Conservation (phyloP, 92 coral and sea anemone species). For the Umimayanthus chanpuru region DNA sequence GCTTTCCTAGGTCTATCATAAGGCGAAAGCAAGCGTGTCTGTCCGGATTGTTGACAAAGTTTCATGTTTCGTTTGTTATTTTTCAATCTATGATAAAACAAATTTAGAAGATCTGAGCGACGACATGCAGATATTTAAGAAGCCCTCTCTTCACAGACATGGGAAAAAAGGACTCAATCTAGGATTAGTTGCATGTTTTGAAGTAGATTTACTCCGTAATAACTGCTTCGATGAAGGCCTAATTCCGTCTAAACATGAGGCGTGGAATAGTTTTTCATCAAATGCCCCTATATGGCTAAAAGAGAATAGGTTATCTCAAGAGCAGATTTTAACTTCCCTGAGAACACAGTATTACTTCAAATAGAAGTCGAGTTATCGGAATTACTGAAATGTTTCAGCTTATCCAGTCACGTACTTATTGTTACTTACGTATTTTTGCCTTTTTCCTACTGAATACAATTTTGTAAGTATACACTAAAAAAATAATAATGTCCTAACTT, state of each 20-base stretch:
- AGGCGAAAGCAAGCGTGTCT: neutral
- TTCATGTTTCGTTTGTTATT: too few relatives aligned
- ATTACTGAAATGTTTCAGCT: neutral
- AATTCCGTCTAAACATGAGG: neutral
- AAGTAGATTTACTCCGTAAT: neutral
- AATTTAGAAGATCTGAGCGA: neutral
- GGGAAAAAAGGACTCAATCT: neutral
- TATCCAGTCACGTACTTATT: slow-evolving; percentile 15
- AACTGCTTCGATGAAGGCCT: neutral
- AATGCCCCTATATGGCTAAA: slow-evolving; percentile 33
- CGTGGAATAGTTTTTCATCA: neutral
- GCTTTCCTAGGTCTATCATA: neutral
- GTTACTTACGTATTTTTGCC: neutral
- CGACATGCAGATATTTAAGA: neutral
- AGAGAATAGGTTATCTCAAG: slow-evolving; percentile 12
- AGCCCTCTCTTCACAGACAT: neutral
- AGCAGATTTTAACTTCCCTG: neutral
- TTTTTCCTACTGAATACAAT: neutral
- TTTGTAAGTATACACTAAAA: neutral
- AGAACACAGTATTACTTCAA: neutral
- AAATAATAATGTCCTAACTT: neutral
- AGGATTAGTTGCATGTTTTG: too few relatives aligned
- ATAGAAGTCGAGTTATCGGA: neutral
- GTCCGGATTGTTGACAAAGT: neutral
- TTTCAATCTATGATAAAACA: neutral